Evolutionary conservation across 92 coral and sea anemone genomes (phyloP).

Genomic region (Umimayanthus kanabou): DNA sequence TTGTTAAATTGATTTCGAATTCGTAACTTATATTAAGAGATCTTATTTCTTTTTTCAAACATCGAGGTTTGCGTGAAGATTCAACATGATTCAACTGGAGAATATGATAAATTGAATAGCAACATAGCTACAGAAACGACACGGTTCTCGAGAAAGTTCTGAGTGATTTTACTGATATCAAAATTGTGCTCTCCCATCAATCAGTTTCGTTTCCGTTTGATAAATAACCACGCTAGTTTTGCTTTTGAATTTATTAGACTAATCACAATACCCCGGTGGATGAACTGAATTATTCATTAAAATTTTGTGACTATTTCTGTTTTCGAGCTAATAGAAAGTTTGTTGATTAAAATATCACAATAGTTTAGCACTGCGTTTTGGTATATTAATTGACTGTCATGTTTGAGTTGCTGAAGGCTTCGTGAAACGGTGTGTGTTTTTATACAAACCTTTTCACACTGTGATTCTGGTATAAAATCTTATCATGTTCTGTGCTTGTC

Average conservation of each 20-base stretch:
- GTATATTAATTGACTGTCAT: constrained; percentile 23
- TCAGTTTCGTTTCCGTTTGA: constrained; percentile 22
- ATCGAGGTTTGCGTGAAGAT: neutral
- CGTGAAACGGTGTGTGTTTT: neutral
- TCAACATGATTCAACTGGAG: too few relatives aligned
- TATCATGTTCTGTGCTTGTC: neutral
- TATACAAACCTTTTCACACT: neutral
- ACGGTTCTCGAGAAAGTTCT: neutral
- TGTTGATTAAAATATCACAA: constrained; percentile 31
- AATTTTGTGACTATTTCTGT: neutral
- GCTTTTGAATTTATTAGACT: constrained; percentile 18
- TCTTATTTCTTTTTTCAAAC: neutral
- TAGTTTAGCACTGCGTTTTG: constrained; percentile 18
- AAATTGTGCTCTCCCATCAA: neutral
- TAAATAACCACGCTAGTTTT: neutral
- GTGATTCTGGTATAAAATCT: neutral
- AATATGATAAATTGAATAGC: neutral
- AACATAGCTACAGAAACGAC: neutral
- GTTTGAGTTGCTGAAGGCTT: constrained; percentile 20
- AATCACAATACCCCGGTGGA: neutral
- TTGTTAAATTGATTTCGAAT: neutral
- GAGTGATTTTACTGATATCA: neutral
- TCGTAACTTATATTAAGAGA: neutral
- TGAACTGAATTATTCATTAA: neutral
- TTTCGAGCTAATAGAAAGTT: constrained; percentile 31